phyloP scores from a whole-genome alignment of 2,888 invertebrate species.

The Agriopis leucophaearia region DNA sequence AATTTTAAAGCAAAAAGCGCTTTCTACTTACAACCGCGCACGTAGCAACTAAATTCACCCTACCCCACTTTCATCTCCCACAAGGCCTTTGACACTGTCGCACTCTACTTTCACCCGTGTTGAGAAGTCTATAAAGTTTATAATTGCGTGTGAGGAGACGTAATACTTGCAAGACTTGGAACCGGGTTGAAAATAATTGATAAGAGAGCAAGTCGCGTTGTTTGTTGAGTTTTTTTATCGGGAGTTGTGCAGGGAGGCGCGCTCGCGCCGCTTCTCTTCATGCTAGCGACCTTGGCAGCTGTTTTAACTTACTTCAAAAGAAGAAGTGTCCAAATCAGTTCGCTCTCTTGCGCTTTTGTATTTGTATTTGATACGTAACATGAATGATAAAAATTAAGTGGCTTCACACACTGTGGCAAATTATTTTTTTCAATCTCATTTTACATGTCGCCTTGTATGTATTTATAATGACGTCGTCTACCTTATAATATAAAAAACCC shows the following conservation, averaged over 20 bases:
- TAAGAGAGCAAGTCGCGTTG: constrained; percentile 56
- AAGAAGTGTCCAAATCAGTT: not conserved
- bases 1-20: constrained; percentile 30
- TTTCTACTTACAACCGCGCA: constrained; percentile 35
- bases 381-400: too few relatives aligned
- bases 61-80: constrained; percentile 66
- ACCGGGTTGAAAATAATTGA: constrained; percentile 65
- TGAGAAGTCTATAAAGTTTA: constrained; percentile 16
- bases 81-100: constrained; percentile 59
- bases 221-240: constrained; percentile 52
- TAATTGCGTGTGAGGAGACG: constrained; percentile 12
- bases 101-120: constrained; percentile 43
- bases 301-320: not conserved
- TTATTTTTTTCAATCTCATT: too few relatives aligned
- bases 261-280: constrained; percentile 41
- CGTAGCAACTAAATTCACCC: constrained; percentile 66
- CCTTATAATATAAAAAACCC: too few relatives aligned
- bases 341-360: too few relatives aligned
- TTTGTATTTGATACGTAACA: too few relatives aligned
- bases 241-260: constrained; percentile 51
- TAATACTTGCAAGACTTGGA: constrained; percentile 54
- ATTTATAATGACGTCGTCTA: too few relatives aligned
- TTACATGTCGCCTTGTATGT: too few relatives aligned
- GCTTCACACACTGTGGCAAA: too few relatives aligned
- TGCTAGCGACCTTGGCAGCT: constrained; percentile 28